A percentile compares a stretch with the other conserved stretches of the same genome.
These are phyloP conservation scores for Paratilapia polleni DNA, from an alignment of 2,113 vertebrate species.

Conservation along the genomic window DNA sequence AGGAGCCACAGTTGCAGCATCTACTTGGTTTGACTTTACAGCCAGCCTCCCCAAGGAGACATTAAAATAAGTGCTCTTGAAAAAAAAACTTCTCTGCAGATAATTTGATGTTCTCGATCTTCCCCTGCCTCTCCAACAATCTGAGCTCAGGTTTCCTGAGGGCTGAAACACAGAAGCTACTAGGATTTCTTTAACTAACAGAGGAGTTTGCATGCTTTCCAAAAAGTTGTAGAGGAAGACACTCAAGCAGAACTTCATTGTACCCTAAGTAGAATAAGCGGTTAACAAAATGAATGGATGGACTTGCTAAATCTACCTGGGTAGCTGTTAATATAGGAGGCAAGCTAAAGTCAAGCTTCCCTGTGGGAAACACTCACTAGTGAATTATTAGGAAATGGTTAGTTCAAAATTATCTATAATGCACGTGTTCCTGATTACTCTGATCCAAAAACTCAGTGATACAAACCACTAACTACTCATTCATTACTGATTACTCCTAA, in stretches of 20 bases:
- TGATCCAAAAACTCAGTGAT: not conserved
- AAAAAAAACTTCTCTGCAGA: conserved; percentile 39
- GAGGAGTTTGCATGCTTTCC: not conserved
- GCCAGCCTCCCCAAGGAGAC: conserved; percentile 31
- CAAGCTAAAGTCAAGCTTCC: too few species aligned
- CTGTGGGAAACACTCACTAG: too few species aligned
- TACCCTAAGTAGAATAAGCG: too few species aligned
- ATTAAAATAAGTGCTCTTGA: conserved; percentile 43
- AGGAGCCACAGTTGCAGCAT: not conserved
- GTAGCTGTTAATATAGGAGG: too few species aligned
- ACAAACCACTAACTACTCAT: not conserved
- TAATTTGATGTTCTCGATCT: conserved; percentile 40
- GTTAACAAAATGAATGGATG: too few species aligned
- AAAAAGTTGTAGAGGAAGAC: not conserved
- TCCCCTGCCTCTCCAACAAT: conserved; percentile 18
- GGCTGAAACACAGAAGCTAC: conserved; percentile 9
- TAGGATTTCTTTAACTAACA: not conserved
- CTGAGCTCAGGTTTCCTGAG: conserved; percentile 24
- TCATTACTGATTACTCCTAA: not conserved
- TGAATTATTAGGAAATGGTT: not conserved
- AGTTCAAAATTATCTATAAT: not conserved
- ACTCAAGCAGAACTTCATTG: too few species aligned
- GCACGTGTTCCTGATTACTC: rapidly evolving
- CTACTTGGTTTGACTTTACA: conserved; percentile 33
- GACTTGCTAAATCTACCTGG: too few species aligned